Base-by-base conservation (phyloP, 2,888 invertebrate species). In the Polylopha cassiicola region DNA sequence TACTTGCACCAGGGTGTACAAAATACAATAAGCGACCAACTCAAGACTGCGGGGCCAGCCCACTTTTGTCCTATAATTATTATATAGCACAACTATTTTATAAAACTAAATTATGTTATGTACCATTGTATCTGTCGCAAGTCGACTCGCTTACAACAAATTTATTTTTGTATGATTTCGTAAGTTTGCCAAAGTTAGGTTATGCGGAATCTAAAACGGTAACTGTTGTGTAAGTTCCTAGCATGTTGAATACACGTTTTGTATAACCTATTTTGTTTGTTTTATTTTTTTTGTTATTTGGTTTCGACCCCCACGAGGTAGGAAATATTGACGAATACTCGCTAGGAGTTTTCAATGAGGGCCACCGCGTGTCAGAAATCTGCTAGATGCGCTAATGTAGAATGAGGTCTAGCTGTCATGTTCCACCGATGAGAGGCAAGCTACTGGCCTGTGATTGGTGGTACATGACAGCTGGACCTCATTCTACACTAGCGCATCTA, bases 1-100 rank as follows among this genome's bases (percentile, higher is more conserved):
- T 28, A 90, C 89, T 46, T 91, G 91, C 81, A 92, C 92, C 61
- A 84, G 94, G 62, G 74, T 90, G 50, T 94, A 94, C 89, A 92
- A 92, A 66, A 80, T 85, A 52, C 87, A 88, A 62, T 89, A 89
- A 85, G 56, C 37, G 24, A 28, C 43, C 23, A 37, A 16, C 37
- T 46, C 22, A 42, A 81, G 79, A 79, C 80, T 81, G 80, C 61
- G 32, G 65, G 76, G 63, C 72, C 48, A 15, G 64, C 60, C 64
- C 59, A 55, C 47, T 55, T 53, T 52, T 56, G 51, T 58, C 51
- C 57, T 55, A 53, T 54, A 54, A 60, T 53, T 52, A 58, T 60
- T 51, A 51, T 63, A 55, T 70, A 74, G 67, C 75, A 73, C 73
- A 72, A 73, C 68, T 78, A 69, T 65, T 55, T 50, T 50, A 55